Conservation (phyloP, 92 coral and sea anemone species). For the Isaurus tuberculatus region DNA sequence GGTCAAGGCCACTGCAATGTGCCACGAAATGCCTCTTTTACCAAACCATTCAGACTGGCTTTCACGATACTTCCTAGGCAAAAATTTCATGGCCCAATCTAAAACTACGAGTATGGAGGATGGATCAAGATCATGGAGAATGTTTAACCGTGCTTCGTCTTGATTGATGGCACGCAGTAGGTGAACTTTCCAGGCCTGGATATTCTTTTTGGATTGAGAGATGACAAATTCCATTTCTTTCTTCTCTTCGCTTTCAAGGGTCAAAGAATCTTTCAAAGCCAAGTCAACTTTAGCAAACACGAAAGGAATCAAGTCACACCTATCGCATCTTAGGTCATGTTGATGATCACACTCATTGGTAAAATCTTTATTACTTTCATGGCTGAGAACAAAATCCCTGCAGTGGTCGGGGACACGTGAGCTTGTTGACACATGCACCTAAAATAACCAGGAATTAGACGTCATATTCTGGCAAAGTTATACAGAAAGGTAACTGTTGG, state of each 20-base stretch:
- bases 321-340: neutral
- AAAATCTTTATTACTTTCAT: neutral
- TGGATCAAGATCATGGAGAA: slow-evolving; percentile 2
- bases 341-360: slow-evolving; percentile 3
- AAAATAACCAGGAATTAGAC: neutral
- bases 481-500: too few species aligned
- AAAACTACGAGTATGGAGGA: neutral
- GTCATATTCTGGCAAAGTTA: neutral
- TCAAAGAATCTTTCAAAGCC: neutral
- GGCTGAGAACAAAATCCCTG: neutral
- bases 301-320: neutral
- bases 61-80: slow-evolving; percentile 6
- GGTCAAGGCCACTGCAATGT: slow-evolving; percentile 32
- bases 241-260: slow-evolving; percentile 3
- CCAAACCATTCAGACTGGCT: slow-evolving; percentile 21
- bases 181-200: slow-evolving; percentile 37
- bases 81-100: neutral
- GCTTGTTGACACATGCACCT: neutral
- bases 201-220: slow-evolving; percentile 6
- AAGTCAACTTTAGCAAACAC: neutral
- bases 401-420: neutral
- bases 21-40: slow-evolving; percentile 42
- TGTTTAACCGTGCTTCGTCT: slow-evolving; percentile 12
- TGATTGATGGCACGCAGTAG: slow-evolving; percentile 22
- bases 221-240: neutral